phyloP scores from a whole-genome alignment of 1,140 invertebrate genomes.

The Trichoplusia ni region DNA sequence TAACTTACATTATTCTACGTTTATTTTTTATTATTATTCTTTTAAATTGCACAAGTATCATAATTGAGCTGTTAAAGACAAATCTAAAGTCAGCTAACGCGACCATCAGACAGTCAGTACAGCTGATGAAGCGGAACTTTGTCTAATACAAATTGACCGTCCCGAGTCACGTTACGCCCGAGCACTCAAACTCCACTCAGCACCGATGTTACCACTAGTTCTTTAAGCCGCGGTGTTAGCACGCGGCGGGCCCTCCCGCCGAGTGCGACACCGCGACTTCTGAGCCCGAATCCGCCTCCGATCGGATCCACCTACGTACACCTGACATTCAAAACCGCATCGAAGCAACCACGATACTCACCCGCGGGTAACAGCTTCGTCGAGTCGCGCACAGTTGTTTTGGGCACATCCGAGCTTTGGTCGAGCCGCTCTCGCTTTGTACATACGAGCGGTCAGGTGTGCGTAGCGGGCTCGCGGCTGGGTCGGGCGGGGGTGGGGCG shows the following conservation, averaged over 20 bases:
- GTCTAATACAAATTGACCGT: slow-evolving; percentile 31
- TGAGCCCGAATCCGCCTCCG: slow-evolving; percentile 5
- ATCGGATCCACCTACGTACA: slow-evolving; percentile 21
- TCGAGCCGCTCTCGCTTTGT: slow-evolving; percentile 8
- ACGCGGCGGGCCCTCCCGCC: background rate
- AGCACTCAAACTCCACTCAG: slow-evolving; percentile 51
- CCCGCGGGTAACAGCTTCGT: background rate
- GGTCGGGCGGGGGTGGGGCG: slow-evolving; percentile 23
- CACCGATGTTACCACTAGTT: slow-evolving; percentile 39
- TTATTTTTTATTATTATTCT: background rate
- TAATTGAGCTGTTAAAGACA: too few species aligned
- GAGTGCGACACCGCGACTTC: background rate
- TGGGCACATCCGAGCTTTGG: background rate
- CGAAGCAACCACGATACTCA: background rate
- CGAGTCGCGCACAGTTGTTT: background rate
- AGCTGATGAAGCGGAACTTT: slow-evolving; percentile 30
- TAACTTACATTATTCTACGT: too few species aligned
- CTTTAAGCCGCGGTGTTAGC: slow-evolving; percentile 3
- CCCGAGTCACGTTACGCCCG: slow-evolving; percentile 48
- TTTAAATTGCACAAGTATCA: too few species aligned
- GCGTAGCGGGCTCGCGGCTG: background rate
- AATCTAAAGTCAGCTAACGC: too few species aligned
- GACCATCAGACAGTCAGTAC: background rate
- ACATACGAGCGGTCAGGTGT: slow-evolving; percentile 4
- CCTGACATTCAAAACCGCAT: slow-evolving; percentile 9